Conservation (phyloP, 2,113 vertebrate genomes). For the Melanerpes formicivorus region DNA sequence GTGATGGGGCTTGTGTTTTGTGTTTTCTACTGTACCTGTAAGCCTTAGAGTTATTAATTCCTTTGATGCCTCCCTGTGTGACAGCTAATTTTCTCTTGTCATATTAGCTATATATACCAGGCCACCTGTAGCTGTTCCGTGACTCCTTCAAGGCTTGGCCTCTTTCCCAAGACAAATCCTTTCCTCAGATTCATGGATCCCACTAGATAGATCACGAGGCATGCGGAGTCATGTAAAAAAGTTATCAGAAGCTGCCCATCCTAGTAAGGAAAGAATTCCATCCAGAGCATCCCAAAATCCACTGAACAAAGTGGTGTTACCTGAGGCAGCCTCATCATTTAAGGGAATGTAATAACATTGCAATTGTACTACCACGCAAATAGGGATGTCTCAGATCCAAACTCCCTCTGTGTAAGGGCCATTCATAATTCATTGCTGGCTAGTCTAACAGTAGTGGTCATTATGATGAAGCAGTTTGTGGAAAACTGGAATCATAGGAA, state of each 20-base stretch:
- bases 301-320: background rate
- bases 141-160: background rate
- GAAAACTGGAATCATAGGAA: background rate
- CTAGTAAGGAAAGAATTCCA: background rate
- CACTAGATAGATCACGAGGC: background rate
- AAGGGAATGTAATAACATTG: background rate
- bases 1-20: background rate
- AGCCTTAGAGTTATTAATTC: background rate
- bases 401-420: background rate
- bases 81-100: background rate
- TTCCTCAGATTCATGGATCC: background rate
- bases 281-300: background rate
- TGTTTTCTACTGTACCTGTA: background rate
- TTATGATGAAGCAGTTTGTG: background rate
- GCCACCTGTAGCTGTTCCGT: background rate
- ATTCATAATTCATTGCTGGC: slow-evolving; percentile 10
- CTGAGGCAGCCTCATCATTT: background rate
- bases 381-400: background rate
- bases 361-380: background rate
- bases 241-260: background rate
- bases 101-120: background rate
- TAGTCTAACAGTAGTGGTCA: background rate
- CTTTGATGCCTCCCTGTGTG: background rate
- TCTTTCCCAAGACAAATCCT: background rate
- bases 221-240: background rate